phyloP scores from a whole-genome alignment of 2,113 vertebrate genomes.

The Scolopax mira region DNA sequence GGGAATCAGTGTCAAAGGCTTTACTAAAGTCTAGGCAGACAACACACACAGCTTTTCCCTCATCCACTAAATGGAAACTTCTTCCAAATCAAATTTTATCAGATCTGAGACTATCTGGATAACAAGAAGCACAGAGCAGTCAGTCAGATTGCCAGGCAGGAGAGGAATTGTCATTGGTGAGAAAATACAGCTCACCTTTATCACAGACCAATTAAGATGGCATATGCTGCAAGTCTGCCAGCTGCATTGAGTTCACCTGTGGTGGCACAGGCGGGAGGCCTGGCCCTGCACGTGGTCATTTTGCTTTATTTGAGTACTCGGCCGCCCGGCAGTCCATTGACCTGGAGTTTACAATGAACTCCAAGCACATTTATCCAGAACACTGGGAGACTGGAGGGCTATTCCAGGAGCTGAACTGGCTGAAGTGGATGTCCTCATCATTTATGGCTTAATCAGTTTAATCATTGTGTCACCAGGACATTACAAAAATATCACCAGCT shows the following conservation, averaged over 20 bases:
- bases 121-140: background rate
- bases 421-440: background rate
- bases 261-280: slow-evolving; percentile 8
- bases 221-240: slow-evolving; percentile 29
- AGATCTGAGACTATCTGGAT: background rate
- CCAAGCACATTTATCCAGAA: slow-evolving; percentile 78
- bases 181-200: slow-evolving; percentile 16
- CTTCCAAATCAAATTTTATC: background rate
- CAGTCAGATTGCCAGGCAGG: background rate
- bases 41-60: background rate
- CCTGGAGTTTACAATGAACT: slow-evolving; percentile 68
- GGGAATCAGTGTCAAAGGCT: background rate
- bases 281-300: slow-evolving; percentile 52
- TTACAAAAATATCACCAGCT: slow-evolving; percentile 44
- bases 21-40: background rate
- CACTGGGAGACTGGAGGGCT: slow-evolving; percentile 48
- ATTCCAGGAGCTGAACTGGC: slow-evolving; percentile 67
- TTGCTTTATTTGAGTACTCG: slow-evolving; percentile 73
- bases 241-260: background rate
- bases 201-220: background rate
- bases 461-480: slow-evolving; percentile 10
- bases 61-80: background rate
- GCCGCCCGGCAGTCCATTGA: slow-evolving; percentile 62
- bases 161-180: background rate
- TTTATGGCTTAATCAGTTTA: slow-evolving; percentile 47